These are phyloP conservation scores for Parnassius orleans DNA, from an alignment of 2,888 invertebrate genomes.

Conservation along the genomic window DNA sequence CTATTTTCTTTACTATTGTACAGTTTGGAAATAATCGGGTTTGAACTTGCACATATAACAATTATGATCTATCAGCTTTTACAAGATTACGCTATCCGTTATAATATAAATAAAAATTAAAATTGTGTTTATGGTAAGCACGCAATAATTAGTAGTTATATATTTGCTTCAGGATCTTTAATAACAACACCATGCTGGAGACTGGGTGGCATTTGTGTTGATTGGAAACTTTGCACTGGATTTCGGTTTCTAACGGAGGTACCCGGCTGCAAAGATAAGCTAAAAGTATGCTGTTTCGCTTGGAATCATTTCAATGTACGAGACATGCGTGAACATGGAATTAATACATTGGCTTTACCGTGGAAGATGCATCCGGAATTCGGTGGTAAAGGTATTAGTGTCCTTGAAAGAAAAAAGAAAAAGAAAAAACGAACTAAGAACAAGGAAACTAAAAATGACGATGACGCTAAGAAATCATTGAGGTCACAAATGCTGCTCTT, in stretches of 20 bases:
- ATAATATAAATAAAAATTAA: no score
- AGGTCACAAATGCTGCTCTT: constrained; percentile 20
- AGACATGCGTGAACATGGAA: constrained; percentile 50
- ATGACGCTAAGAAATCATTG: constrained; percentile 3
- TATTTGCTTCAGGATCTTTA: constrained; percentile 51
- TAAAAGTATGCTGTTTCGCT: constrained; percentile 64
- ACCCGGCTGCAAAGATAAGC: constrained; percentile 57
- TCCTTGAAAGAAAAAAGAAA: constrained; percentile 19
- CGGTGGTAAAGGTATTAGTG: constrained; percentile 56
- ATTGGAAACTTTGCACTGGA: constrained; percentile 53
- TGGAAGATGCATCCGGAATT: constrained; percentile 45
- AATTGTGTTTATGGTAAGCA: no score
- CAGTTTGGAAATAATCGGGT: no score
- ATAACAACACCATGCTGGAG: constrained; percentile 61
- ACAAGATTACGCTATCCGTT: no score
- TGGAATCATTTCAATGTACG: constrained; percentile 57
- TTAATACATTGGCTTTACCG: constrained; percentile 47
- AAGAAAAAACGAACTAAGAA: constrained; percentile 31
- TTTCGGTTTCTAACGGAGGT: constrained; percentile 50
- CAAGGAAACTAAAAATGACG: not conserved
- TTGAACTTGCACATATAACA: no score
- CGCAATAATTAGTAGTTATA: not conserved
- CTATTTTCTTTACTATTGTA: no score
- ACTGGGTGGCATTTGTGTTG: constrained; percentile 62
- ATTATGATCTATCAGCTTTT: no score